These are phyloP conservation scores for Sylvilagus floridanus DNA, from an alignment of 2,797 vertebrate genomes.

Conservation along the genomic window DNA sequence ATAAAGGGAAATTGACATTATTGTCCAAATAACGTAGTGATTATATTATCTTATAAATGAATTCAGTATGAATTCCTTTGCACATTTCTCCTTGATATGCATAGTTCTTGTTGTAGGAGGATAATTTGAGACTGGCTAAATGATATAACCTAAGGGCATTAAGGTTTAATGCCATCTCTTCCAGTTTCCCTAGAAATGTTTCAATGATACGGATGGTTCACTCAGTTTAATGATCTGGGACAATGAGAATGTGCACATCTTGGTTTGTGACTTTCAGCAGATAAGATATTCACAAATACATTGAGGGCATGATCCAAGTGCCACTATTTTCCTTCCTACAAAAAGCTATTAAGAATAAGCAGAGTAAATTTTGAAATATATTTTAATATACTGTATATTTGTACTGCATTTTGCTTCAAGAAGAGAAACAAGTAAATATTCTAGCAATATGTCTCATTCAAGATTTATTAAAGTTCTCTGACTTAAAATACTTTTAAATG, in stretches of 20 bases:
- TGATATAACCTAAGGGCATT: neutral
- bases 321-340: neutral
- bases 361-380: conserved; percentile 26
- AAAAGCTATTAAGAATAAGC: conserved; percentile 1
- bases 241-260: neutral
- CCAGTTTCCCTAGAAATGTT: conserved; percentile 21
- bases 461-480: conserved; percentile 1
- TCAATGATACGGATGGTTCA: neutral
- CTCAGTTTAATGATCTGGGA: conserved; percentile 57
- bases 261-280: neutral
- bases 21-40: neutral
- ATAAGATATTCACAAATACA: conserved; percentile 26
- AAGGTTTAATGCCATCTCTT: conserved; percentile 55
- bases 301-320: neutral
- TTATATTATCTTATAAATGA: neutral
- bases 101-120: neutral
- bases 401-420: conserved; percentile 37
- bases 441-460: conserved; percentile 13
- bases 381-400: neutral
- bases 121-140: neutral
- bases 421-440: neutral
- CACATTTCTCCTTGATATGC: neutral
- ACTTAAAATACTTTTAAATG: conserved; percentile 56
- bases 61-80: neutral
- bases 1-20: neutral